Evolutionary conservation across 2,797 vertebrate species (phyloP).

Genomic region (Parambassis ranga): DNA sequence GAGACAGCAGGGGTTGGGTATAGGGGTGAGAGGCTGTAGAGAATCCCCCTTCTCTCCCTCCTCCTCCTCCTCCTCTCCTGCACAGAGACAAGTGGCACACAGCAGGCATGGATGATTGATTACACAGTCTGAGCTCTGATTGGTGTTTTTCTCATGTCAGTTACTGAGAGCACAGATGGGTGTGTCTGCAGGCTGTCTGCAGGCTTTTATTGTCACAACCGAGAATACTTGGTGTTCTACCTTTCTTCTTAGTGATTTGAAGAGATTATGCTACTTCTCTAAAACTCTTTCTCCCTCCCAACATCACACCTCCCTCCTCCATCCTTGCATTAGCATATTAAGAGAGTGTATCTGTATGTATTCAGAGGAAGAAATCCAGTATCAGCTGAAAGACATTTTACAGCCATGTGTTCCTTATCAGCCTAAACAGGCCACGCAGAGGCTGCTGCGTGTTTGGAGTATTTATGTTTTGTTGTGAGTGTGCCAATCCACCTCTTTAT

Average conservation of each 20-base stretch:
- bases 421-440: slow-evolving; percentile 26
- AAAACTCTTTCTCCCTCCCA: slow-evolving; percentile 8
- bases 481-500: slow-evolving; percentile 2
- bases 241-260: too few species aligned
- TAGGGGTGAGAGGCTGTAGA: slow-evolving; percentile 8
- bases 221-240: slow-evolving; percentile 27
- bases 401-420: slow-evolving; percentile 43
- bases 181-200: slow-evolving; percentile 27
- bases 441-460: background rate
- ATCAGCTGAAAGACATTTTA: slow-evolving; percentile 9
- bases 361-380: slow-evolving; percentile 1
- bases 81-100: slow-evolving; percentile 43
- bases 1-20: background rate
- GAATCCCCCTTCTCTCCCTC: background rate
- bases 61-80: background rate
- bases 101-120: slow-evolving; percentile 60
- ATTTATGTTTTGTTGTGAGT: background rate
- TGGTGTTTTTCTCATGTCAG: slow-evolving; percentile 26
- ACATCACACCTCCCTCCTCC: background rate
- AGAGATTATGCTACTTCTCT: too few species aligned
- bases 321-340: background rate
- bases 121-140: slow-evolving; percentile 28
- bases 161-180: slow-evolving; percentile 23
- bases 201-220: slow-evolving; percentile 44
- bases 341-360: background rate